These are phyloP conservation scores for Catostylus mosaicus DNA, from an alignment of 30 jellyfish, hydroid and myxozoan species.

Conservation along the genomic window DNA sequence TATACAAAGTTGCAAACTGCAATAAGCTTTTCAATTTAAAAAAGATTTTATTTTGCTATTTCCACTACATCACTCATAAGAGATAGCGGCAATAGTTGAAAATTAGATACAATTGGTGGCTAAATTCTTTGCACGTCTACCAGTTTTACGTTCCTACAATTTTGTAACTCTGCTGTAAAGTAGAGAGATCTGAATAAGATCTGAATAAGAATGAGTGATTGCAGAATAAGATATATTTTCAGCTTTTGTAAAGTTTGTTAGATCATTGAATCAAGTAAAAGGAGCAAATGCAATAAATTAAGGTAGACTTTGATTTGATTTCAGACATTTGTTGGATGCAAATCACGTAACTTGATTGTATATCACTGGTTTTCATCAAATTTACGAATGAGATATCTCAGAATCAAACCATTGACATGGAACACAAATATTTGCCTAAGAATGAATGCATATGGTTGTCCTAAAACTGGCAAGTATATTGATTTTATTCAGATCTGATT, in stretches of 20 bases:
- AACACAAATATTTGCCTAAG: conserved; percentile 41
- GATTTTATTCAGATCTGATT: no score
- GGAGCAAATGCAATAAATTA: not conserved
- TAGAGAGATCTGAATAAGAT: not conserved
- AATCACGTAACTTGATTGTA: conserved; percentile 19
- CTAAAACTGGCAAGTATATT: conserved; percentile 41
- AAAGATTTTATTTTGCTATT: not conserved
- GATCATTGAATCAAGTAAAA: not conserved
- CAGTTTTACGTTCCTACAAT: not conserved
- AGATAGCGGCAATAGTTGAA: not conserved
- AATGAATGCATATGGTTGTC: conserved; percentile 66
- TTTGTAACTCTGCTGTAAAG: not conserved
- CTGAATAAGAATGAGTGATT: not conserved
- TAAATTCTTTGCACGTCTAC: not conserved
- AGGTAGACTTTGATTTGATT: not conserved
- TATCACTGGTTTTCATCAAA: conserved; percentile 62
- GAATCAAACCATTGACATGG: conserved; percentile 32
- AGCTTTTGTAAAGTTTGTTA: not conserved
- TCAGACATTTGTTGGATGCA: conserved; percentile 57
- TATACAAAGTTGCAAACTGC: not conserved
- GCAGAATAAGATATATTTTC: not conserved
- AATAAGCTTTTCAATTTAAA: not conserved
- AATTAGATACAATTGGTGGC: not conserved
- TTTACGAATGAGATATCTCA: conserved; percentile 24
- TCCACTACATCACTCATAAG: not conserved